These are phyloP conservation scores for Malacoctenus gilli DNA, from an alignment of 2,797 vertebrate species.

Conservation along the genomic window DNA sequence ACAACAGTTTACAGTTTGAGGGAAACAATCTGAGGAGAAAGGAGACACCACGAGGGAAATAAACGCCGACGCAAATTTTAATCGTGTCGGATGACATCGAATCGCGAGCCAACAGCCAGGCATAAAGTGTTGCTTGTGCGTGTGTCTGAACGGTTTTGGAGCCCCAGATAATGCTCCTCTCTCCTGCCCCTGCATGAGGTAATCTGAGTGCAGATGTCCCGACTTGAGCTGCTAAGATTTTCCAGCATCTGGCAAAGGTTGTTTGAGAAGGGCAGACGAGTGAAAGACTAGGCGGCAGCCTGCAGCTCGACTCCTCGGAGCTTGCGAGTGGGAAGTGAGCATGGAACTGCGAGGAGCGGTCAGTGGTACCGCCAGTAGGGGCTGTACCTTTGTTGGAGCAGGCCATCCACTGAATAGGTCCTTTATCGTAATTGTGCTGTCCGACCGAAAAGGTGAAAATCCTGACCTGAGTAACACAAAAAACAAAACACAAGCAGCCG, in stretches of 20 bases:
- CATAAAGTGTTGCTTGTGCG: no score
- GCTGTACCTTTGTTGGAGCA: constrained; percentile 95
- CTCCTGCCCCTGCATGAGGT: background rate
- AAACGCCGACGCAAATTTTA: no score
- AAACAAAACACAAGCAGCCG: no score
- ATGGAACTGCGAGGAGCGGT: no score
- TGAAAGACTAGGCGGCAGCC: background rate
- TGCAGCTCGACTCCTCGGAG: no score
- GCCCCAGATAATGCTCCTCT: background rate
- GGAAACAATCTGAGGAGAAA: no score
- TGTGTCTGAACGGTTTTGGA: no score
- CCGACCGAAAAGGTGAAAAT: constrained; percentile 99
- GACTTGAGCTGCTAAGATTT: background rate
- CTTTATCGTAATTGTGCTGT: constrained; percentile 98
- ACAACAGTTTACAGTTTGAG: no score
- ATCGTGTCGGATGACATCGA: no score
- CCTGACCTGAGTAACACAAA: constrained; percentile 84
- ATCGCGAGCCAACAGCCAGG: no score
- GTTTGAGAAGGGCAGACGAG: background rate
- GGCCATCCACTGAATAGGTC: constrained; percentile 99
- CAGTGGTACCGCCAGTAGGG: background rate
- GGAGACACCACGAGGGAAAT: no score
- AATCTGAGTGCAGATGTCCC: background rate
- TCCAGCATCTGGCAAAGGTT: constrained; percentile 9
- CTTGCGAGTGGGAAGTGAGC: no score